phyloP scores from a whole-genome alignment of 1,140 invertebrate genomes.

The Scaptomyza montana region DNA sequence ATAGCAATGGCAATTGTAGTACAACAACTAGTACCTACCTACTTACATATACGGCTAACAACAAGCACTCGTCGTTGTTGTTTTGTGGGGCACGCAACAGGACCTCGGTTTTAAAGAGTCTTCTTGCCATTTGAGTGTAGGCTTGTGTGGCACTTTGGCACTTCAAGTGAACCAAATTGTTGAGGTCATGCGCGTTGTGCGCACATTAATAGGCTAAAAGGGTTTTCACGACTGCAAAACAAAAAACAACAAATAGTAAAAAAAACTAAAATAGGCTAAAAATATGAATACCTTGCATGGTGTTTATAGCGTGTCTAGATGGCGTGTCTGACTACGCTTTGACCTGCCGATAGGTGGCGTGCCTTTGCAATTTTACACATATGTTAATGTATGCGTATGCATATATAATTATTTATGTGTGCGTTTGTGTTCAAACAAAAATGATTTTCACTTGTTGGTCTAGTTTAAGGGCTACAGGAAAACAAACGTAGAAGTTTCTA shows the following conservation, averaged over 20 bases:
- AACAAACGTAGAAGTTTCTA: not conserved
- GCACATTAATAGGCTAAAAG: conserved; percentile 70
- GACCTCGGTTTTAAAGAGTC: conserved; percentile 36
- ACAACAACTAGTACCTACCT: conserved; percentile 8
- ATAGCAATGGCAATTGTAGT: conserved; percentile 11
- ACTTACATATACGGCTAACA: conserved; percentile 14
- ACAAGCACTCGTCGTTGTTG: conserved; percentile 21
- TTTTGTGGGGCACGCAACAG: conserved; percentile 65
- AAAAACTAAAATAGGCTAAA: conserved; percentile 49
- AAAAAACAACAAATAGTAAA: not conserved
- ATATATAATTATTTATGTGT: conserved; percentile 7
- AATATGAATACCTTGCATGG: conserved; percentile 32
- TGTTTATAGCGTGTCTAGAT: conserved; percentile 48
- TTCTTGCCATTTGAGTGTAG: conserved; percentile 18
- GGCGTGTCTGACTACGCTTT: conserved; percentile 65
- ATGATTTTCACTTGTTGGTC: conserved; percentile 42
- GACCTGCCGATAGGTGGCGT: conserved; percentile 60
- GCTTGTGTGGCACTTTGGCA: conserved; percentile 64
- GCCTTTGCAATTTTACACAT: conserved; percentile 31
- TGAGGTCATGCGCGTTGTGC: conserved; percentile 79
- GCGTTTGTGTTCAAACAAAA: not conserved
- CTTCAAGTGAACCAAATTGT: conserved; percentile 75
- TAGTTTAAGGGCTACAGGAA: not conserved
- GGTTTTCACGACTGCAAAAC: conserved; percentile 46
- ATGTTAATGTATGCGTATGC: conserved; percentile 2